phyloP scores from a whole-genome alignment of 2,797 vertebrate species.

The Kryptopterus vitreolus region DNA sequence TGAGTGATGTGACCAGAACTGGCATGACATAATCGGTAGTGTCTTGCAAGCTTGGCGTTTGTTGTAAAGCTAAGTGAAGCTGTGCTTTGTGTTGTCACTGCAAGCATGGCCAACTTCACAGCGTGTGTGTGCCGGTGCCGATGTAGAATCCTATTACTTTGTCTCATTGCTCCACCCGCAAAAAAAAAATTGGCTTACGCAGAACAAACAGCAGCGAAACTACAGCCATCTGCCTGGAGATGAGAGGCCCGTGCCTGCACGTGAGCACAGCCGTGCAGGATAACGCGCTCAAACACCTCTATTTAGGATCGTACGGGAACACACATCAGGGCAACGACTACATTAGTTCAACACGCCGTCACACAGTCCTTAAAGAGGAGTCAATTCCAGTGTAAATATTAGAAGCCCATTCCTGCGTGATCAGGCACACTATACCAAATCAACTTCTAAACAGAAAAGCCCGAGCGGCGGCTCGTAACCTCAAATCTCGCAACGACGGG shows the following conservation, averaged over 20 bases:
- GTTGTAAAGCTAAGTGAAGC: constrained; percentile 23
- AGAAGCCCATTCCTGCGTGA: not conserved
- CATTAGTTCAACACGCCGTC: constrained; percentile 7
- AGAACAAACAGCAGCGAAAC: constrained; percentile 39
- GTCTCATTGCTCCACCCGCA: constrained; percentile 29
- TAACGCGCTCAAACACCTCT: not conserved
- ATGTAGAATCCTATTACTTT: constrained; percentile 37
- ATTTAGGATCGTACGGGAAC: not conserved
- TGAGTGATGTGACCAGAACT: not conserved
- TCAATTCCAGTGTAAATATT: not conserved
- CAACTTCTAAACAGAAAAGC: not conserved
- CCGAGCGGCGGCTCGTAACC: not conserved
- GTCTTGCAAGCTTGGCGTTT: not conserved
- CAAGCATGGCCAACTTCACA: constrained; percentile 32
- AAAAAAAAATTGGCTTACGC: constrained; percentile 38
- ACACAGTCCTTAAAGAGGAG: not conserved
- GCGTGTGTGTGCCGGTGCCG: not conserved
- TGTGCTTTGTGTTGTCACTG: constrained; percentile 29
- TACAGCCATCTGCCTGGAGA: constrained; percentile 34
- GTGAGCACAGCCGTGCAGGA: not conserved
- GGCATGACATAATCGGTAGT: not conserved
- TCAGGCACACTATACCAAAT: constrained; percentile 5
- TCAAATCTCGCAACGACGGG: not conserved
- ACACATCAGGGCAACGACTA: not conserved
- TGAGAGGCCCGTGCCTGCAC: not conserved